These are phyloP conservation scores for Streptopelia turtur DNA, from an alignment of 2,797 vertebrate species.

Conservation along the genomic window DNA sequence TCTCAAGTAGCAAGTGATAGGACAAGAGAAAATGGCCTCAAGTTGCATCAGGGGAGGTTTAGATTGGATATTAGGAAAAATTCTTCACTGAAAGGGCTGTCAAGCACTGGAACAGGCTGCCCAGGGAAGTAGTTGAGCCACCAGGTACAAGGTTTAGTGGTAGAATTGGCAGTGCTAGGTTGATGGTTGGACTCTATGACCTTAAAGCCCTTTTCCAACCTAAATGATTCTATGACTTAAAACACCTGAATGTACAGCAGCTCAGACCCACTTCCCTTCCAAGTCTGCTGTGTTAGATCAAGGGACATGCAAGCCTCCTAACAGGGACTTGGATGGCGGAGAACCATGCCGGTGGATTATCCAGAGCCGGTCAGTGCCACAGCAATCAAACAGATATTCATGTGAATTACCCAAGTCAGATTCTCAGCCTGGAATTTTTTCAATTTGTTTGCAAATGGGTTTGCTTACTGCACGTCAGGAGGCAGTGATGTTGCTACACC, in stretches of 20 bases:
- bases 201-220: too few relatives aligned
- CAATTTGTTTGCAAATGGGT: background rate
- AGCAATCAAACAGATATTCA: background rate
- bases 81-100: too few relatives aligned
- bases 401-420: background rate
- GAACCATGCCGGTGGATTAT: background rate
- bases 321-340: background rate
- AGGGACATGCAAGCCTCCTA: background rate
- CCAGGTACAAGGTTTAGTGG: too few relatives aligned
- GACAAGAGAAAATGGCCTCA: too few relatives aligned
- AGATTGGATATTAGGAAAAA: too few relatives aligned
- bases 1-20: too few relatives aligned
- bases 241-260: background rate
- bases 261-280: background rate
- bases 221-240: background rate
- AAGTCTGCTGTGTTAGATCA: background rate
- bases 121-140: too few relatives aligned
- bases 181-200: too few relatives aligned
- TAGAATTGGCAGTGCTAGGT: too few relatives aligned
- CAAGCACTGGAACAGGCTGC: too few relatives aligned
- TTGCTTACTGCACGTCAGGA: background rate
- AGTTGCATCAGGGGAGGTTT: too few relatives aligned
- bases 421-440: background rate
- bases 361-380: background rate
- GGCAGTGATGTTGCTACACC: background rate